phyloP scores from a whole-genome alignment of 2,888 invertebrate species.

The Epinotia demarniana region DNA sequence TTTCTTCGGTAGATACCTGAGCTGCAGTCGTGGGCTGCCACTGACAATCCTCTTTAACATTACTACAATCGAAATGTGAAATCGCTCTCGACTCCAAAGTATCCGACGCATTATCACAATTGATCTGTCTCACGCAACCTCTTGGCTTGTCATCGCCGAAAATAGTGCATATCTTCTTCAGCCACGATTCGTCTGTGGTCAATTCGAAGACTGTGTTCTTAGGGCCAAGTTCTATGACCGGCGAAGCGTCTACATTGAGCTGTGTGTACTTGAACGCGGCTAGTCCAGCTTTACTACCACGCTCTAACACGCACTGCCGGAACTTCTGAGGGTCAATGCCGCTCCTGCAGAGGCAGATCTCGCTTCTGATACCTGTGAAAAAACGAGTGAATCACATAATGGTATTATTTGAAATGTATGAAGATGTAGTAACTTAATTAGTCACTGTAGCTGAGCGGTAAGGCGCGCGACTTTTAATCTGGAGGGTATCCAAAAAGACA shows the following conservation, averaged over 20 bases:
- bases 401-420: too few species aligned
- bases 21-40: not conserved
- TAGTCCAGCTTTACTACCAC: constrained; percentile 50
- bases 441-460: too few species aligned
- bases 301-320: constrained; percentile 53
- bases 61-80: constrained; percentile 22
- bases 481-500: too few species aligned
- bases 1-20: too few species aligned
- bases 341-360: constrained; percentile 54
- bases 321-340: constrained; percentile 54
- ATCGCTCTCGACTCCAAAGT: constrained; percentile 25
- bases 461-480: too few species aligned
- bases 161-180: constrained; percentile 65
- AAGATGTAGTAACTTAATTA: too few species aligned
- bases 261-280: constrained; percentile 51
- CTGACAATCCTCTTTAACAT: not conserved
- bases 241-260: constrained; percentile 53
- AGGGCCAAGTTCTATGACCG: constrained; percentile 54
- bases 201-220: constrained; percentile 58
- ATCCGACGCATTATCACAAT: constrained; percentile 50
- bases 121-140: constrained; percentile 59
- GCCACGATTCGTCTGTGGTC: constrained; percentile 54
- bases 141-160: constrained; percentile 60
- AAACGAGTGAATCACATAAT: not conserved
- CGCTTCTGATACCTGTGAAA: constrained; percentile 52